Percentiles rank a stretch among this genome's conserved stretches.
phyloP scores from a whole-genome alignment of 1,140 invertebrate genomes.

The Lordiphosa collinella region DNA sequence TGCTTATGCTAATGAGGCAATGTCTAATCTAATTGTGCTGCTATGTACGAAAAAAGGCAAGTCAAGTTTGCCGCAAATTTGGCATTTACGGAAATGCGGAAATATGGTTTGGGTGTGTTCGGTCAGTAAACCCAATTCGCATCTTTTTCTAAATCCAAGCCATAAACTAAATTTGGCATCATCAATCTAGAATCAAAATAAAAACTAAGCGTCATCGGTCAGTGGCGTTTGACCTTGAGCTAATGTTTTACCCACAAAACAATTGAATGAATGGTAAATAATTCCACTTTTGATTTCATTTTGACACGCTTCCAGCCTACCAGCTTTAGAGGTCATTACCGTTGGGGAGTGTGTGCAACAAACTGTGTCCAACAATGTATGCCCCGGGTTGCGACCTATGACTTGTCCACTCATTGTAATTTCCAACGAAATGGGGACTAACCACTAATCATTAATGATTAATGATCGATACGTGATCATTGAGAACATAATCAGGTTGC shows the following conservation, averaged over 20 bases:
- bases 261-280: constrained; percentile 31
- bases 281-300: constrained; percentile 52
- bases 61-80: constrained; percentile 56
- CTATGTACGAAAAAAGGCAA: constrained; percentile 41
- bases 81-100: constrained; percentile 54
- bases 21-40: constrained; percentile 36
- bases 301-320: constrained; percentile 35
- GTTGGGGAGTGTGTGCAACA: constrained; percentile 44
- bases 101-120: constrained; percentile 28
- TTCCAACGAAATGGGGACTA: constrained; percentile 37
- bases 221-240: constrained; percentile 64
- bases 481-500: constrained; percentile 20
- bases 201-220: constrained; percentile 41
- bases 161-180: constrained; percentile 32
- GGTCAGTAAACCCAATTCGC: constrained; percentile 63
- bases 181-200: constrained; percentile 35
- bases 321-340: constrained; percentile 68
- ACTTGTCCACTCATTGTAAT: constrained; percentile 30
- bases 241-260: constrained; percentile 45
- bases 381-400: constrained; percentile 19
- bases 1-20: constrained; percentile 31
- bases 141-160: constrained; percentile 11
- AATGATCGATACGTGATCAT: constrained; percentile 46
- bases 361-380: constrained; percentile 46
- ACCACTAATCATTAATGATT: constrained; percentile 17